phyloP scores from a whole-genome alignment of 2,888 invertebrate species.

The Unio delphinus region DNA sequence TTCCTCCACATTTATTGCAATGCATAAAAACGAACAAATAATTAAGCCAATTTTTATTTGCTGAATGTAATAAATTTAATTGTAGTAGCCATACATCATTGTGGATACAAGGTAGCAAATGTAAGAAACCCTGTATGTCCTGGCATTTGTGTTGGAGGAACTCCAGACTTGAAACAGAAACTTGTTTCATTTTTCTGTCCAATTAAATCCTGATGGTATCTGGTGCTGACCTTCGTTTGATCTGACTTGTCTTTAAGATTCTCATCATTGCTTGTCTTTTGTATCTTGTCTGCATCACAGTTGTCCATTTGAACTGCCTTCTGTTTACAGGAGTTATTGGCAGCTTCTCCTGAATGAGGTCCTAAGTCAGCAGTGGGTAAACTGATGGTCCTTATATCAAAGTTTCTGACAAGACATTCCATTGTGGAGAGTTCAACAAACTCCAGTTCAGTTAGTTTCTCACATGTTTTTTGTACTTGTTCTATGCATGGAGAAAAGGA shows the following conservation, averaged over 20 bases:
- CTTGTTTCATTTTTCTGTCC: constrained; percentile 37
- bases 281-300: not conserved
- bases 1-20: no score
- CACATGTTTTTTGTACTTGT: constrained; percentile 93
- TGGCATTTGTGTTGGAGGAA: constrained; percentile 82
- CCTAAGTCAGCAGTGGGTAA: constrained; percentile 54
- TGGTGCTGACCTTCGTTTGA: constrained; percentile 12
- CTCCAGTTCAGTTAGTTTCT: constrained; percentile 80
- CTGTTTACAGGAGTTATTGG: not conserved
- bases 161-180: constrained; percentile 73
- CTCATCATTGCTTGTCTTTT: constrained; percentile 2
- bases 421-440: constrained; percentile 89
- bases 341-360: constrained; percentile 72
- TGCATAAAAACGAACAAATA: no score
- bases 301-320: not conserved
- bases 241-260: constrained; percentile 6
- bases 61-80: not conserved
- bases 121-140: constrained; percentile 98
- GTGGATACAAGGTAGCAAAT: constrained; percentile 85
- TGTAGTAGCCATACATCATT: constrained; percentile 2
- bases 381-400: constrained; percentile 61
- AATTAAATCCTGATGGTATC: constrained; percentile 52
- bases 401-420: constrained; percentile 78
- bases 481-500: constrained; percentile 99
- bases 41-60: not conserved